Evolutionary conservation across 2,797 vertebrate genomes (phyloP).

Genomic region (Alosa sapidissima): DNA sequence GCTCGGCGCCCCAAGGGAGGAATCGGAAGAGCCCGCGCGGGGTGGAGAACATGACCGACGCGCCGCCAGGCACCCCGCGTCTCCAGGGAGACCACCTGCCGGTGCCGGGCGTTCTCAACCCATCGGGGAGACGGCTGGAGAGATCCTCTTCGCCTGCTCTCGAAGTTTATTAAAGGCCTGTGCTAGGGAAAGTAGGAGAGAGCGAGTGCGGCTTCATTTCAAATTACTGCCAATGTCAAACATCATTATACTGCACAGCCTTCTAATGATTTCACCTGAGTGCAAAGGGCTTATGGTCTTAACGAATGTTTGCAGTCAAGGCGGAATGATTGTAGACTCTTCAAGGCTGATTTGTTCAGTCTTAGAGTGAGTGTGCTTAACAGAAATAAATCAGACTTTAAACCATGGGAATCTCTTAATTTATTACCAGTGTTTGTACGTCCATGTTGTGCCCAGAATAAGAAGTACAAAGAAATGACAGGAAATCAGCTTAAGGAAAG

Average conservation of each 20-base stretch:
- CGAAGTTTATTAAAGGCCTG: background rate
- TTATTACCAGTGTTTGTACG: background rate
- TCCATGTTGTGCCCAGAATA: background rate
- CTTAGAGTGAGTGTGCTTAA: constrained; percentile 3
- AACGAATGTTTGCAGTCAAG: background rate
- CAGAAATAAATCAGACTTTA: background rate
- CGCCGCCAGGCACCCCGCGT: background rate
- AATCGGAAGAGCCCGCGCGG: background rate
- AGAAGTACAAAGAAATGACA: background rate
- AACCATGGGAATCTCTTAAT: background rate
- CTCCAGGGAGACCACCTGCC: constrained; percentile 16
- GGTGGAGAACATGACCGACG: background rate
- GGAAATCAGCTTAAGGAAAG: background rate
- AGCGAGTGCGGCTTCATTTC: background rate
- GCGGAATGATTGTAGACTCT: background rate
- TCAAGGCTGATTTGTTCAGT: constrained; percentile 20
- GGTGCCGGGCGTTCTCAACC: background rate
- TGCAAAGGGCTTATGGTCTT: constrained; percentile 19
- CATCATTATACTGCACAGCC: constrained; percentile 6
- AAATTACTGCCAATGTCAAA: constrained; percentile 18
- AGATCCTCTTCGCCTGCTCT: background rate
- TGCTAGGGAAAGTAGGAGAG: background rate
- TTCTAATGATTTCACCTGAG: constrained; percentile 18
- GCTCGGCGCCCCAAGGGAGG: background rate
- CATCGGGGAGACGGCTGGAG: background rate